A percentile compares a stretch with the other conserved stretches of the same genome.
Evolutionary conservation across 2,113 vertebrate genomes (phyloP).

Genomic region (Helogale parvula): DNA sequence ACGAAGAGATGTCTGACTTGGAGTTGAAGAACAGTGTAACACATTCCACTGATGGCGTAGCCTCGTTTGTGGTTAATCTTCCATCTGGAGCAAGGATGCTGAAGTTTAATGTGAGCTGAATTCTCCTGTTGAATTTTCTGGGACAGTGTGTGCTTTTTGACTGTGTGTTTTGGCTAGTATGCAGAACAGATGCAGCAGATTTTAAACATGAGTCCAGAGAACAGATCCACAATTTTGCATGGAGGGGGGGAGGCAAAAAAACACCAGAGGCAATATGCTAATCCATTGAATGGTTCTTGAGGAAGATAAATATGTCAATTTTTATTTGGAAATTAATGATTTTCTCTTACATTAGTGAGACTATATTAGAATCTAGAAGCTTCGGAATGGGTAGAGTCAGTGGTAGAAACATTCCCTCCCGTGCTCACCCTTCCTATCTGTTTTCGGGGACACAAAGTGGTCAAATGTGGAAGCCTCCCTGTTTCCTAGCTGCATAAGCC

Average conservation of each 20-base stretch:
- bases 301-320: slow-evolving; percentile 7
- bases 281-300: neutral
- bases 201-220: slow-evolving; percentile 32
- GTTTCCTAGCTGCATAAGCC: neutral
- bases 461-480: neutral
- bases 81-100: slow-evolving; percentile 75
- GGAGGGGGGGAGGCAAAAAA: neutral
- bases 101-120: slow-evolving; percentile 87
- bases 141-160: slow-evolving; percentile 56
- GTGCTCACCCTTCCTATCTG: neutral
- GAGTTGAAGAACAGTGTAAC: slow-evolving; percentile 58
- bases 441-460: neutral
- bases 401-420: neutral
- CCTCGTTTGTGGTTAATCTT: slow-evolving; percentile 89
- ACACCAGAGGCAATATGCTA: neutral
- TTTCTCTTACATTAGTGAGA: neutral
- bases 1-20: slow-evolving; percentile 7
- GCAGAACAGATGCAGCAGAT: neutral
- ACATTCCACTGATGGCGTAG: slow-evolving; percentile 84
- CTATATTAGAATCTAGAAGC: neutral
- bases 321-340: slow-evolving; percentile 38
- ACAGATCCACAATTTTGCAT: neutral
- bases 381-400: neutral
- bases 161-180: slow-evolving; percentile 61
- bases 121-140: slow-evolving; percentile 52